Evolutionary conservation across 2,888 invertebrate genomes (phyloP), one percentile per base, ranked within the genome.

Genomic region (Polyommatus icarus): DNA sequence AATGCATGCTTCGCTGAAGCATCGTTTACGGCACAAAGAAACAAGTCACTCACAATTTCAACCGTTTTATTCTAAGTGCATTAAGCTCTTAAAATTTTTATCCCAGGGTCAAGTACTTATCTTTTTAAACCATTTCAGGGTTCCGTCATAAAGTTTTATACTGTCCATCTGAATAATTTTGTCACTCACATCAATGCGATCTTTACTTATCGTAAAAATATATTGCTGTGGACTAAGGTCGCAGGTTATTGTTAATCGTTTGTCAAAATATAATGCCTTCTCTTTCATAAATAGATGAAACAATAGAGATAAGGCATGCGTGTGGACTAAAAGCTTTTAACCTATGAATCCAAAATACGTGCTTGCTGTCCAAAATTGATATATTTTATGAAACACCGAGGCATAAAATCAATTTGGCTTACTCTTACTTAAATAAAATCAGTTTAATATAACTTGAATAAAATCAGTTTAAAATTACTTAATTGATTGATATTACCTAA

Each of bases 21-120:
- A 61, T 3, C 67, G 29, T 67, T 67, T 29, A 67, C 67, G 29
- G 67, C 29, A 67, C 67, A 67, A 67, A 67, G 67, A 29, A 67
- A 67, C 67, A 15, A 67, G 15, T 15, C 67, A 15, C 29, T 29
- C 12, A 15, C 67, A 67, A 15, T 67, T 67, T 61, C 3, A 67
- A 67, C 67, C 29, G 29, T 67, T 67, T 67, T 15, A 15, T 29
- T 67, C 8, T 29, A 67, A 67, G 67, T 67, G 67, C 67, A 67
- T 67, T 67, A 29, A 29, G 29, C 67, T 29, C 67, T 67, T 15
- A 67, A 61, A 24, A 10, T 5, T 20, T 61, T 8, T 61, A 61
- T 12, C 61, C 67, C 67, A 67, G 67, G 67, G 67, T 67, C 67
- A 67, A 29, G 67, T 29, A 24, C 24, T 24, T 10, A 12, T 24